Evolutionary conservation across 1,140 invertebrate species (phyloP).

Genomic region (Idris sp.): DNA sequence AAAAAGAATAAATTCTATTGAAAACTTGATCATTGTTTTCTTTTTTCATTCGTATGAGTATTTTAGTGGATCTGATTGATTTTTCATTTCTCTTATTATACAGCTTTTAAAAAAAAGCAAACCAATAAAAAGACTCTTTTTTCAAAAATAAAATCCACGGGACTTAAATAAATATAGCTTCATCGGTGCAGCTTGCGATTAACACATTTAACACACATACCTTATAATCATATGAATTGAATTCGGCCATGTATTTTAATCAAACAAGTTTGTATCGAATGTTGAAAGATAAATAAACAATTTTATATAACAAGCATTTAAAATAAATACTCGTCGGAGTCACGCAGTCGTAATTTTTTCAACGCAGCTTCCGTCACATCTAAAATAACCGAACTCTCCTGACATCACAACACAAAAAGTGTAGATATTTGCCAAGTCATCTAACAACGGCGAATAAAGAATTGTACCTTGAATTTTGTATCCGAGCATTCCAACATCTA

Average conservation of each 20-base stretch:
- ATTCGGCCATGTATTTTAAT: too few species aligned
- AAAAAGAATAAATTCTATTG: conserved; percentile 12
- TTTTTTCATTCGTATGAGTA: too few species aligned
- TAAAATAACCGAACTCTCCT: conserved; percentile 33
- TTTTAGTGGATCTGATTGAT: too few species aligned
- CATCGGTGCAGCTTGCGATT: neutral
- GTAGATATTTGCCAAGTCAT: conserved; percentile 33
- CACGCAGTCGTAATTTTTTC: conserved; percentile 8
- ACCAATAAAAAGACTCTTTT: neutral
- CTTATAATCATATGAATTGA: conserved; percentile 22
- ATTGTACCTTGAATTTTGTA: conserved; percentile 23
- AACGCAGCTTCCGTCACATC: conserved; percentile 37
- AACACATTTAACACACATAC: conserved; percentile 3
- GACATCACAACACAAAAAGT: conserved; percentile 18
- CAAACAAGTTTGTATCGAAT: neutral
- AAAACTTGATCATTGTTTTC: too few species aligned
- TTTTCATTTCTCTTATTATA: too few species aligned
- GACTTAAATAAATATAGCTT: neutral
- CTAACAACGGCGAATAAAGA: conserved; percentile 46
- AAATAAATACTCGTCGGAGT: conserved; percentile 7
- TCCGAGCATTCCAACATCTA: conserved; percentile 40
- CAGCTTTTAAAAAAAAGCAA: too few species aligned
- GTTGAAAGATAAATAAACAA: neutral
- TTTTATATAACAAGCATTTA: conserved; percentile 10
- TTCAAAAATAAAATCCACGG: neutral